Conservation (phyloP, 2,113 vertebrate genomes). For the Myrmophylax atrothorax region DNA sequence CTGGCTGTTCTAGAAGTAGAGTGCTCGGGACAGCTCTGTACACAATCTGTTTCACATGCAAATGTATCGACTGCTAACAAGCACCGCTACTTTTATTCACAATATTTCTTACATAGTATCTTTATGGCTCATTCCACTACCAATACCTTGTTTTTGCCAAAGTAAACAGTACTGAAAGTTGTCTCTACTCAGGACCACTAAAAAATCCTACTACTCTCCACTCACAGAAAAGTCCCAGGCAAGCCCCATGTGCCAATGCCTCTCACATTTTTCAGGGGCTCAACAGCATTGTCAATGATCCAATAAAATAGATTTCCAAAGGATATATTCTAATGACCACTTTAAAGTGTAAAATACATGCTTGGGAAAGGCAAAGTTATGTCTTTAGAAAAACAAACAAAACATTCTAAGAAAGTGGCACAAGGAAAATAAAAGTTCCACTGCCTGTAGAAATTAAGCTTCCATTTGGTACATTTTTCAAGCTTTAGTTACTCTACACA, state of each 20-base stretch:
- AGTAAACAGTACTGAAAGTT: not conserved
- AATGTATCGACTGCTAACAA: constrained; percentile 30
- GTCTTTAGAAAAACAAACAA: constrained; percentile 22
- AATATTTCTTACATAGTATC: not conserved
- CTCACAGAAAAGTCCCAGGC: not conserved
- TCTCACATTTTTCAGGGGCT: not conserved
- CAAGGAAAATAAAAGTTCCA: constrained; percentile 28
- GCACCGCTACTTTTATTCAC: constrained; percentile 30
- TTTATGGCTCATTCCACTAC: not conserved
- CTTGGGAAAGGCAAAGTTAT: constrained; percentile 44
- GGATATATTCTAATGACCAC: not conserved
- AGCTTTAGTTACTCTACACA: not conserved
- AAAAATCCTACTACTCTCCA: not conserved
- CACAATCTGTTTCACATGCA: constrained; percentile 8
- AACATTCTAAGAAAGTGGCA: constrained; percentile 32
- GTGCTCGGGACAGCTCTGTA: not conserved
- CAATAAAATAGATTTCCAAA: not conserved
- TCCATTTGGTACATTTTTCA: not conserved
- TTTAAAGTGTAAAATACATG: constrained; percentile 34
- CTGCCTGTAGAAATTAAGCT: not conserved
- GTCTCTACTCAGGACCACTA: not conserved
- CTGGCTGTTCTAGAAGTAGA: constrained; percentile 39
- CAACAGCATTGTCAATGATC: not conserved
- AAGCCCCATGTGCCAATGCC: not conserved
- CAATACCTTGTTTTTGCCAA: not conserved